These are phyloP conservation scores for Andrena haemorrhoa DNA, from an alignment of 2,888 invertebrate genomes.

Conservation along the genomic window DNA sequence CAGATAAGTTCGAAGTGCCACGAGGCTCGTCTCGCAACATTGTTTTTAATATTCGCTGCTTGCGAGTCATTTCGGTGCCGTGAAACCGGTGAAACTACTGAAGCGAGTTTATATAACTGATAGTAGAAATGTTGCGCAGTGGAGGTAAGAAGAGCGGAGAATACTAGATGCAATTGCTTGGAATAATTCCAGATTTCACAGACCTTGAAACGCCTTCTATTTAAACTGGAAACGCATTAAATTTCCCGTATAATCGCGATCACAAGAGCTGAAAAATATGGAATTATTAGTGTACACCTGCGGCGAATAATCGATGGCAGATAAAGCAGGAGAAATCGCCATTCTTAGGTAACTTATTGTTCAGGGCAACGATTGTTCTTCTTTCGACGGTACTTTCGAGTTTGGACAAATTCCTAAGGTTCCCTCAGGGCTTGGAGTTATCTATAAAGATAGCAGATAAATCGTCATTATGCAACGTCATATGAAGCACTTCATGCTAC, in stretches of 20 bases:
- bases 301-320: neutral
- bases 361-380: neutral
- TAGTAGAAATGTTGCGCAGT: no score
- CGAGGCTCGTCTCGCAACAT: neutral
- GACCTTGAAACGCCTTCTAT: neutral
- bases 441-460: no score
- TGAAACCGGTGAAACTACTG: neutral
- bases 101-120: neutral
- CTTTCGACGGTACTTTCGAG: neutral
- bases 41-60: neutral
- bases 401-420: neutral
- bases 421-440: neutral
- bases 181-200: neutral
- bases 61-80: neutral
- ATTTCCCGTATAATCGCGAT: neutral
- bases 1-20: neutral
- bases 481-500: no score
- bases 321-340: constrained; percentile 24
- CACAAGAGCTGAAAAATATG: constrained; percentile 2
- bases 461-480: no score
- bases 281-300: neutral
- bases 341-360: constrained; percentile 13
- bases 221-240: neutral
- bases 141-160: neutral
- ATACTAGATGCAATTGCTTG: neutral